phyloP scores from a whole-genome alignment of 2,888 invertebrate genomes.

The Ceramica pisi region DNA sequence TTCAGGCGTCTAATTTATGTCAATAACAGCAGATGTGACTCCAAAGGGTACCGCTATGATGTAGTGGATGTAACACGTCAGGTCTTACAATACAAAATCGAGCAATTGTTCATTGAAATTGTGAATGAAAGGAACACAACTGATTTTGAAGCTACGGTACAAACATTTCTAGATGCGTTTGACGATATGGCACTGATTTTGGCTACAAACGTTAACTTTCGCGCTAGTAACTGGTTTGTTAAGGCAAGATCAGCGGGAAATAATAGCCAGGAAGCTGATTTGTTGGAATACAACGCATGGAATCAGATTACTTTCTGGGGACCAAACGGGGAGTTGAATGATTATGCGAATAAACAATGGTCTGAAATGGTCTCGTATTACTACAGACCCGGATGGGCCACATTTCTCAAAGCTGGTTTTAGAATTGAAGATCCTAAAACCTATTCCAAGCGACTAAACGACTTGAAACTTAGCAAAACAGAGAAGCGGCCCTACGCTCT shows the following conservation, averaged over 20 bases:
- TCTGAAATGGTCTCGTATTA: slow-evolving; percentile 92
- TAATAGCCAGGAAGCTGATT: slow-evolving; percentile 69
- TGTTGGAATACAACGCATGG: slow-evolving; percentile 93
- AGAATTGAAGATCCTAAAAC: neutral
- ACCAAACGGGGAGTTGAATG: slow-evolving; percentile 96
- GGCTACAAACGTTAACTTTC: slow-evolving; percentile 73
- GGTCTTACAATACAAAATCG: slow-evolving; percentile 93
- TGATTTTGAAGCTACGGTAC: slow-evolving; percentile 86
- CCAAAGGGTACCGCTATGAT: slow-evolving; percentile 93
- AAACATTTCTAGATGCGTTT: slow-evolving; percentile 79
- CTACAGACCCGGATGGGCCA: slow-evolving; percentile 94
- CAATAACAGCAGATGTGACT: slow-evolving; percentile 67
- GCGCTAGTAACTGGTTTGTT: slow-evolving; percentile 71
- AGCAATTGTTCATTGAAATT: slow-evolving; percentile 92
- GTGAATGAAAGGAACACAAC: slow-evolving; percentile 90
- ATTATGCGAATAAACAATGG: slow-evolving; percentile 99
- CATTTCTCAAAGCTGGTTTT: slow-evolving; percentile 90
- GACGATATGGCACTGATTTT: slow-evolving; percentile 78
- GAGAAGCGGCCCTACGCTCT: neutral
- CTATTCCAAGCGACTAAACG: neutral
- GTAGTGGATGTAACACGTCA: slow-evolving; percentile 97
- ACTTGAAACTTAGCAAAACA: neutral
- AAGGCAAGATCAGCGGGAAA: slow-evolving; percentile 67
- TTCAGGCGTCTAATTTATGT: slow-evolving; percentile 83
- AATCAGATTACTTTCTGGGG: slow-evolving; percentile 99